phyloP scores from a whole-genome alignment of 2,797 vertebrate species.

The Chelmon rostratus region DNA sequence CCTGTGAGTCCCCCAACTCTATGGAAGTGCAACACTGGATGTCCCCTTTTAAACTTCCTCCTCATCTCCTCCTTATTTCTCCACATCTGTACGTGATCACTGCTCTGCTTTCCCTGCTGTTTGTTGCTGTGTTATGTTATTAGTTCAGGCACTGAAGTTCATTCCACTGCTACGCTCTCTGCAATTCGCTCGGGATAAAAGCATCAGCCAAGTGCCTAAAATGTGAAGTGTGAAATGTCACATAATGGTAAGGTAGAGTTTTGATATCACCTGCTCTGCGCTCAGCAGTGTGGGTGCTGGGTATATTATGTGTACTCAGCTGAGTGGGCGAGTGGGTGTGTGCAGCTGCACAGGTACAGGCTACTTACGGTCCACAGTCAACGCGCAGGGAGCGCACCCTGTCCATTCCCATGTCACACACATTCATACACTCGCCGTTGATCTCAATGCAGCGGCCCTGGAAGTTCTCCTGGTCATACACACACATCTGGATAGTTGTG shows the following conservation, averaged over 20 bases:
- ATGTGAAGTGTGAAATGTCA: constrained; percentile 54
- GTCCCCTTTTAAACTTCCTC: neutral
- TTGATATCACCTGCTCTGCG: constrained; percentile 46
- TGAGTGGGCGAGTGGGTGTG: constrained; percentile 35
- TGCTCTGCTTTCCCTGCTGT: neutral
- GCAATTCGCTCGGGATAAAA: constrained; percentile 52
- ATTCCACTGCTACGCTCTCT: constrained; percentile 33
- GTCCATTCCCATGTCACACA: constrained; percentile 86
- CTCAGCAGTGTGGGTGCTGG: constrained; percentile 49
- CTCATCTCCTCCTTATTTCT: neutral
- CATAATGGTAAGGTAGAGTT: constrained; percentile 46
- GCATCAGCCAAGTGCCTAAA: constrained; percentile 44
- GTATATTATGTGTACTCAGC: constrained; percentile 9
- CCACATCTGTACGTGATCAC: neutral
- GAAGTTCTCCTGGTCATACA: constrained; percentile 88
- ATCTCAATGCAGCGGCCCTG: constrained; percentile 87
- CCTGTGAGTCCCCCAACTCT: neutral
- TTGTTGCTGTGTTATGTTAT: constrained; percentile 22
- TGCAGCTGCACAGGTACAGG: neutral
- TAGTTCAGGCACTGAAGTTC: constrained; percentile 35
- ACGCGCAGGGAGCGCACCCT: constrained; percentile 85
- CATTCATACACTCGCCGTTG: constrained; percentile 82
- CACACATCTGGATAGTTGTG: constrained; percentile 75
- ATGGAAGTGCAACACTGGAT: neutral
- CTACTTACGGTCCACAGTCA: constrained; percentile 85